Base-by-base conservation (phyloP, 1,140 invertebrate genomes). In the Bombus impatiens region DNA sequence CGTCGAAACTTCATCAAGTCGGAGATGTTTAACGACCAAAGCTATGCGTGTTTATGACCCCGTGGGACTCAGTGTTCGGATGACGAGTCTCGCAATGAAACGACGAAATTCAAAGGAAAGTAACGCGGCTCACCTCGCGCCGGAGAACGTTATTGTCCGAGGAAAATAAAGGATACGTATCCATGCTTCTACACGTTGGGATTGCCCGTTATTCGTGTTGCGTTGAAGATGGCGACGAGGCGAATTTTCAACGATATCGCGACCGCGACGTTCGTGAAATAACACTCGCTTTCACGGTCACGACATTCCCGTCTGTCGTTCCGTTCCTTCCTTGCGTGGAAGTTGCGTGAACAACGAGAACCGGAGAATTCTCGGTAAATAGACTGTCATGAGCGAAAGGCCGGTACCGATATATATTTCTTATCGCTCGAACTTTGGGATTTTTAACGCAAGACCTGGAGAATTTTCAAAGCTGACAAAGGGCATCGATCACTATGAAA, bases 221-320 rank as follows among this genome's bases (percentile, higher is more conserved):
- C 42, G 67, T 28, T 59, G 70, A 74, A 71, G 40, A 82, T 74
- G 53, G n/a, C 28, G 47, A 72, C 47, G 18, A 3, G 53, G 47
- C 25, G 70, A 65, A 75, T 75, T 74, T 82, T 82, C 79, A 42
- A n/a, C 53, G 82, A 65, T 57, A 79, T 84, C 88, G 76, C 78
- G 81, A 44, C 76, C 74, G 74, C 86, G 74, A 76, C 76, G 75
- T 44, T 40, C 0, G 62, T 15, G 62, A n/a, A 32, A 67, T 3
- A 32, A n/a, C 59, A n/a, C 3, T 12, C 25, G 57, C 25, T 4
- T 59, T 28, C 57, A 59, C 25, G 57, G 10, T 12, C 76, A 78
- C 65, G 78, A 78, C 74, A 88, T 88, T 70, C 74, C 9, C 81
- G 76, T 74, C 71, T 62, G 28, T n/a, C 47, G 59, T 76, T 76